Evolutionary conservation across 2,888 invertebrate genomes (phyloP), one percentile per base, ranked within the genome.

Genomic region (Girardia tigrina): DNA sequence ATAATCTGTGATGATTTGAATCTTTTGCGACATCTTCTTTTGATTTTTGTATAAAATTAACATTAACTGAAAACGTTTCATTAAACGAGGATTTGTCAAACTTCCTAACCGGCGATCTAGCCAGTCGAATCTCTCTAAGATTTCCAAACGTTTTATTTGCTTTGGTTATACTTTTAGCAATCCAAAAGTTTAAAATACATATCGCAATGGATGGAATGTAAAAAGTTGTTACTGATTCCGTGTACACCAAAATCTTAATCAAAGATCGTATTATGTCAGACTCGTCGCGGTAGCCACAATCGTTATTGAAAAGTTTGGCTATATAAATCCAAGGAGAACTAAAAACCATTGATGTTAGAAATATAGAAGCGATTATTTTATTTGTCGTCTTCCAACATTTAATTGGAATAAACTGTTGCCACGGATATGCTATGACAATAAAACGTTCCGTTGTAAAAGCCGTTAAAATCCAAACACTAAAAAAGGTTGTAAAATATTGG

Each of bases 371-470:
- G 16, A 74, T 73, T 1, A 74, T 69, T 26, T 27, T 27, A 26
- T 42, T 36, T 26, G 74, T 74, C 1, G 56, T 28, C 20, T 27
- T 23, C 74, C 74, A 74, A 70, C 26, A 71, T 23, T 27, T 26
- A 8, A 42, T 27, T 14, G 26, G 74, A 27, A 74, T 36, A 56
- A 56, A 56, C 20, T 74, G 74, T 28, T 69, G 74, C 56, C 29
- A 42, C 6, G 74, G 74, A 26, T 42, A 74, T n/a, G 42, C 74
- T 2, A 74, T 42, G 12, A 42, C 74, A 6, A 74, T 74, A 20
- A 74, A 74, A 8, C 74, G 74, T 28, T 74, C 74, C 2, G 69
- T 28, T 4, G 74, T 74, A 42, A 74, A 74, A n/a, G 56, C 36
- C 14, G 42, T 42, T 20, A 74, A 42, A 2, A 72, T n/a, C 74